Evolutionary conservation across 2,113 vertebrate species (phyloP).

Genomic region (Xiphophorus maculatus): DNA sequence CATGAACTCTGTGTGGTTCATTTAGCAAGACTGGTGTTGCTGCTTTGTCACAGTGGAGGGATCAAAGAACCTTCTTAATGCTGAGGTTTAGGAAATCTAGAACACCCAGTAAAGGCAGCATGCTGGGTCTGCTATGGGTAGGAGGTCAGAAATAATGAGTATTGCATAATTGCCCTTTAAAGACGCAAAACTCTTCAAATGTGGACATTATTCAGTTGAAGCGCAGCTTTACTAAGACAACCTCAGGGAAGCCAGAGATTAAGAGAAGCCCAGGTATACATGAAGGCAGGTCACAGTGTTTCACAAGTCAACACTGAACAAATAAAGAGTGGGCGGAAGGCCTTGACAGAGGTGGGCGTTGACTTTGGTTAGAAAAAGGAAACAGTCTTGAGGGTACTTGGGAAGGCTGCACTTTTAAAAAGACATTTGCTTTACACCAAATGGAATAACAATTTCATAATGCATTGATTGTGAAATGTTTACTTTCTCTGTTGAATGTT

Average conservation of each 20-base stretch:
- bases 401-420: slow-evolving; percentile 54
- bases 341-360: slow-evolving; percentile 45
- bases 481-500: not conserved
- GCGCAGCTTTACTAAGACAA: slow-evolving; percentile 17
- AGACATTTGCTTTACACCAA: slow-evolving; percentile 32
- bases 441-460: not conserved
- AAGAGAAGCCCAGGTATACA: slow-evolving; percentile 47
- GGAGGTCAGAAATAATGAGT: slow-evolving; percentile 68
- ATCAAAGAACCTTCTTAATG: slow-evolving; percentile 74
- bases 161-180: slow-evolving; percentile 61
- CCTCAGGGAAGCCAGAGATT: slow-evolving; percentile 30
- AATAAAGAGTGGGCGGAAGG: slow-evolving; percentile 62
- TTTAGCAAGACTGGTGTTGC: slow-evolving; percentile 64
- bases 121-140: slow-evolving; percentile 42
- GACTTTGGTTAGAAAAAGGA: slow-evolving; percentile 19
- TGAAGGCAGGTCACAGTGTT: slow-evolving; percentile 38
- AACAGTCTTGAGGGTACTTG: slow-evolving; percentile 44
- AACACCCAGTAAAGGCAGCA: slow-evolving; percentile 52
- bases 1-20: slow-evolving; percentile 66
- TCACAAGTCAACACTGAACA: slow-evolving; percentile 52
- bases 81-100: slow-evolving; percentile 61
- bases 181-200: slow-evolving; percentile 46
- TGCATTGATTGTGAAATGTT: not conserved
- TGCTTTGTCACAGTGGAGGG: slow-evolving; percentile 71
- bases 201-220: slow-evolving; percentile 37